A percentile compares a stretch with the other conserved stretches of the same genome.
Evolutionary conservation across 2,888 invertebrate genomes (phyloP).

Genomic region (Tolmerus cingulatus): DNA sequence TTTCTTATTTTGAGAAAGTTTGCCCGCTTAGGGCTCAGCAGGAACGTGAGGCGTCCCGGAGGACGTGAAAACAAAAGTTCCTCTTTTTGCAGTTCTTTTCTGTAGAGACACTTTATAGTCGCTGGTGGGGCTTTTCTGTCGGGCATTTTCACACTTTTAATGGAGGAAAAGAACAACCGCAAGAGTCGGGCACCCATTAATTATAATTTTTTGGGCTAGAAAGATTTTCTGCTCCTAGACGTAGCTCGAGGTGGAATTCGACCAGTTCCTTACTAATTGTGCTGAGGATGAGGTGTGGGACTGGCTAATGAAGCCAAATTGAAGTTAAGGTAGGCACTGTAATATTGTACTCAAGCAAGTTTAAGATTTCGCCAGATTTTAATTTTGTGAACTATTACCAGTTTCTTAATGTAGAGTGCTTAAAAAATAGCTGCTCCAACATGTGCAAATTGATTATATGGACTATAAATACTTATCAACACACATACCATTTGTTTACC

Average conservation of each 20-base stretch:
- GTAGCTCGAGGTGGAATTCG: not conserved
- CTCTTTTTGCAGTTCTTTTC: not conserved
- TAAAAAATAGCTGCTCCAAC: too few species aligned
- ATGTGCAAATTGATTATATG: too few species aligned
- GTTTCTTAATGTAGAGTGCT: not conserved
- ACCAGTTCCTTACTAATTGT: not conserved
- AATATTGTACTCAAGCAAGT: not conserved
- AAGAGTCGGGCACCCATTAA: not conserved
- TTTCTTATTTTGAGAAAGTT: not conserved
- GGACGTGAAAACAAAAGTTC: constrained; percentile 27
- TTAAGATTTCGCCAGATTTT: not conserved
- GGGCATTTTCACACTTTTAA: constrained; percentile 25
- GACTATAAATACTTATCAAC: too few species aligned
- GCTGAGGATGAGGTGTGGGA: not conserved
- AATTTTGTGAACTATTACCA: not conserved
- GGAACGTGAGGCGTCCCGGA: not conserved
- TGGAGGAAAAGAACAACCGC: constrained; percentile 34
- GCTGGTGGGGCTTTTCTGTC: constrained; percentile 1
- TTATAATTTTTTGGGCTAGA: constrained; percentile 8
- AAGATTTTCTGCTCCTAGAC: not conserved
- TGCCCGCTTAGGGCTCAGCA: not conserved
- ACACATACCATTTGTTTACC: too few species aligned
- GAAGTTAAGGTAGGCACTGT: not conserved
- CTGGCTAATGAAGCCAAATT: not conserved
- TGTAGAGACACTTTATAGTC: constrained; percentile 17